A percentile compares a stretch with the other conserved stretches of the same genome.
These are phyloP conservation scores for Thereva unica DNA, from an alignment of 2,888 invertebrate genomes.

Conservation along the genomic window DNA sequence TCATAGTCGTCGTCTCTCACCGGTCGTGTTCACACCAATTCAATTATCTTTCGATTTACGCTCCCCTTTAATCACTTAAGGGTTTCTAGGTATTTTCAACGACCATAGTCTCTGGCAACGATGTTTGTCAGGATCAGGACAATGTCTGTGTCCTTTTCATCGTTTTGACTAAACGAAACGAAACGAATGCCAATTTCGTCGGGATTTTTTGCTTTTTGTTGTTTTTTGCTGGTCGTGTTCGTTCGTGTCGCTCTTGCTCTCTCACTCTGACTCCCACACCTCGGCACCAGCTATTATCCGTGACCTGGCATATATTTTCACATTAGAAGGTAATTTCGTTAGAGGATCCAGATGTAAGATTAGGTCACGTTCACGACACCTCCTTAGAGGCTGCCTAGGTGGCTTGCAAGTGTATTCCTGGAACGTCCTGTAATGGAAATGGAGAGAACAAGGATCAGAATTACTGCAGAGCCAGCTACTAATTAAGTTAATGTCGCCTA, in stretches of 20 bases:
- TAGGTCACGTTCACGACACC: constrained; percentile 39
- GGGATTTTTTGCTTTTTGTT: constrained; percentile 19
- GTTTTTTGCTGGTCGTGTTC: too few species aligned
- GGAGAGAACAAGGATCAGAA: constrained; percentile 10
- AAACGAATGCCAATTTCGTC: constrained; percentile 37
- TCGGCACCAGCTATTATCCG: constrained; percentile 32
- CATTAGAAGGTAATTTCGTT: constrained; percentile 41
- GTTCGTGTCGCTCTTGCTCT: too few species aligned
- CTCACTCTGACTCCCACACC: too few species aligned
- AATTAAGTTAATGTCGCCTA: constrained; percentile 25
- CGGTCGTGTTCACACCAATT: constrained; percentile 13
- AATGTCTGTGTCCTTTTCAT: constrained; percentile 1
- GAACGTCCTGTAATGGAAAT: not conserved
- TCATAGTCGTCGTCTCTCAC: too few species aligned
- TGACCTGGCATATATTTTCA: constrained; percentile 42
- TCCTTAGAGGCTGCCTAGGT: constrained; percentile 9
- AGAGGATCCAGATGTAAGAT: constrained; percentile 37
- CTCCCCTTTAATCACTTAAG: constrained; percentile 27
- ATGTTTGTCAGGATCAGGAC: not conserved
- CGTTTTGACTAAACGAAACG: too few species aligned
- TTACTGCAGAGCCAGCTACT: constrained; percentile 11
- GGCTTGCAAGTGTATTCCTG: constrained; percentile 11
- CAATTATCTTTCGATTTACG: constrained; percentile 32
- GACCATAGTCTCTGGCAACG: not conserved
- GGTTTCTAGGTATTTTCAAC: constrained; percentile 5